Conservation (phyloP, 2,888 invertebrate species). For the Philonicus albiceps region DNA sequence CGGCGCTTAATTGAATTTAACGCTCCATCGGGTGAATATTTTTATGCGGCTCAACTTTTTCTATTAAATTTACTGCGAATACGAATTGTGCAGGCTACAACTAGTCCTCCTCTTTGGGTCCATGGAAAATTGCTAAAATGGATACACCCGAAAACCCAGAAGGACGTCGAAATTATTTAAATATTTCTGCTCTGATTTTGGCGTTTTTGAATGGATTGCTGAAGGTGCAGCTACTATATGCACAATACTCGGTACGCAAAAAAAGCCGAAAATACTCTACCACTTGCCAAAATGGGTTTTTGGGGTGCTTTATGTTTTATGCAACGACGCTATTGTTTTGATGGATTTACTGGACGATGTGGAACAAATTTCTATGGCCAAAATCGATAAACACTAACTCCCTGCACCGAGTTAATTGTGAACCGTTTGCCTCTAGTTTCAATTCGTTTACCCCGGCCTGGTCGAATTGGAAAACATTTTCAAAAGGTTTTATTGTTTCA, state of each 20-base stretch:
- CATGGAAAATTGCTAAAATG: not conserved
- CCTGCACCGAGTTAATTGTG: not conserved
- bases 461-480: not conserved
- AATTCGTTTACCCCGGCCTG: not conserved
- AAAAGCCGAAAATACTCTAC: not conserved
- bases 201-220: slow-evolving; percentile 2
- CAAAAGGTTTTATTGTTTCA: not conserved
- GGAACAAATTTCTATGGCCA: not conserved
- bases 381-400: not conserved
- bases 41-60: slow-evolving; percentile 26
- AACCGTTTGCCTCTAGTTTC: not conserved
- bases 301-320: not conserved
- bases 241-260: not conserved
- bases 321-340: not conserved
- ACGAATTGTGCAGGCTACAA: not conserved
- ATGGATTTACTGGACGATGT: not conserved
- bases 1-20: slow-evolving; percentile 37
- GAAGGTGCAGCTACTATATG: not conserved
- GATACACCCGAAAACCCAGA: not conserved
- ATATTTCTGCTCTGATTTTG: slow-evolving; percentile 12
- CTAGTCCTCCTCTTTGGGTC: not conserved
- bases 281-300: not conserved
- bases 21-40: slow-evolving; percentile 23
- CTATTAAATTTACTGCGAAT: slow-evolving; percentile 28
- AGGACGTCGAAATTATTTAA: slow-evolving; percentile 2